A percentile compares a stretch with the other conserved stretches of the same genome.
These are phyloP conservation scores for Cantharis lateralis DNA, from an alignment of 2,888 invertebrate species.

Conservation along the genomic window DNA sequence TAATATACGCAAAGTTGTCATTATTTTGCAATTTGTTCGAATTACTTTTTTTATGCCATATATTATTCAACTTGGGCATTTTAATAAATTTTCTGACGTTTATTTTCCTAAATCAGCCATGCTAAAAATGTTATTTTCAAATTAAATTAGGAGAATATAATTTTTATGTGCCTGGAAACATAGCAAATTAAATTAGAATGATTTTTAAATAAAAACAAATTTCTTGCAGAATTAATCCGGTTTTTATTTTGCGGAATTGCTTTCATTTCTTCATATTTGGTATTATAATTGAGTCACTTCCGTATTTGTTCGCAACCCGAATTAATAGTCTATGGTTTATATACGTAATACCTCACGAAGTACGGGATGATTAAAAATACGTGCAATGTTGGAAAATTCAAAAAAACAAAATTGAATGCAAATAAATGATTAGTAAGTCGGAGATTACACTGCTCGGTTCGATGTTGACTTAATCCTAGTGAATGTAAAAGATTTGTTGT, in stretches of 20 bases:
- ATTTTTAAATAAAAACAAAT: neutral
- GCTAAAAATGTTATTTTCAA: neutral
- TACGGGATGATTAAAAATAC: neutral
- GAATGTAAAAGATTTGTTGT: neutral
- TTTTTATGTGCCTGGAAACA: neutral
- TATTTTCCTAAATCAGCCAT: neutral
- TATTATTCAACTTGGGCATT: neutral
- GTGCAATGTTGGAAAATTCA: neutral
- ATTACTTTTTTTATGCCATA: neutral
- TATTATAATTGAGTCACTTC: neutral
- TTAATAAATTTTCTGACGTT: neutral
- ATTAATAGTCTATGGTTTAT: neutral
- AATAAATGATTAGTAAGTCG: neutral
- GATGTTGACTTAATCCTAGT: neutral
- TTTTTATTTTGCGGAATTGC: neutral
- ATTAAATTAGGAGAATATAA: neutral
- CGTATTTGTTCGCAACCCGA: neutral
- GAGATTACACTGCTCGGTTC: neutral
- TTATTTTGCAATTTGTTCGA: neutral
- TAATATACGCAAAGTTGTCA: neutral
- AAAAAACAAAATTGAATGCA: neutral
- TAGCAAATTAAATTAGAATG: neutral
- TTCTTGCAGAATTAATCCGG: neutral
- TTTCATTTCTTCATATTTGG: neutral
- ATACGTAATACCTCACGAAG: neutral